Evolutionary conservation across 1,140 invertebrate genomes (phyloP).

Genomic region (Phortica variegata): DNA sequence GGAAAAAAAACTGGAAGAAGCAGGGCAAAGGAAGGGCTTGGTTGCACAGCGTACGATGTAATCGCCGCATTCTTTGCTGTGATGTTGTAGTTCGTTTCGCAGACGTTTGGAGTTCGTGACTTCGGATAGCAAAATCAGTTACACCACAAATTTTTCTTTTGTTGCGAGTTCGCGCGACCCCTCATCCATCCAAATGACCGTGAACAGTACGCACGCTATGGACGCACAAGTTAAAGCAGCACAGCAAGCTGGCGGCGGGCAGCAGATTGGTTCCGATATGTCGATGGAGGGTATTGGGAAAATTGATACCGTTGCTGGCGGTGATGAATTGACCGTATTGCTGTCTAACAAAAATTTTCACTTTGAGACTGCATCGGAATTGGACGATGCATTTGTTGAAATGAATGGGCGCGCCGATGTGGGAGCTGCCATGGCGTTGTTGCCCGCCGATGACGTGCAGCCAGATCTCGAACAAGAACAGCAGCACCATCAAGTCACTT

Average conservation of each 20-base stretch:
- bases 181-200: constrained; percentile 43
- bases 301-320: constrained; percentile 13
- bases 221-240: constrained; percentile 47
- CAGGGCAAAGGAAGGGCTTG: constrained; percentile 5
- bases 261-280: constrained; percentile 21
- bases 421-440: constrained; percentile 12
- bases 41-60: constrained; percentile 18
- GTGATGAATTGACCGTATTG: constrained; percentile 39
- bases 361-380: constrained; percentile 32
- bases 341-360: constrained; percentile 44
- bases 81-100: constrained; percentile 13
- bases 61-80: no score
- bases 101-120: constrained; percentile 17
- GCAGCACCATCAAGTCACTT: constrained; percentile 60
- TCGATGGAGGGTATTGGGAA: constrained; percentile 19
- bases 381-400: constrained; percentile 30
- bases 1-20: no score
- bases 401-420: constrained; percentile 11
- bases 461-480: constrained; percentile 14
- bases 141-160: no score
- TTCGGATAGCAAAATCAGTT: background rate
- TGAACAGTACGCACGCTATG: constrained; percentile 40
- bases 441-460: constrained; percentile 13
- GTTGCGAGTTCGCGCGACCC: no score
- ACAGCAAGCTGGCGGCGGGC: constrained; percentile 26